A percentile compares a stretch with the other conserved stretches of the same genome.
Evolutionary conservation across 2,113 vertebrate species (phyloP).

Genomic region (Rhinopomastus cyanomelas): DNA sequence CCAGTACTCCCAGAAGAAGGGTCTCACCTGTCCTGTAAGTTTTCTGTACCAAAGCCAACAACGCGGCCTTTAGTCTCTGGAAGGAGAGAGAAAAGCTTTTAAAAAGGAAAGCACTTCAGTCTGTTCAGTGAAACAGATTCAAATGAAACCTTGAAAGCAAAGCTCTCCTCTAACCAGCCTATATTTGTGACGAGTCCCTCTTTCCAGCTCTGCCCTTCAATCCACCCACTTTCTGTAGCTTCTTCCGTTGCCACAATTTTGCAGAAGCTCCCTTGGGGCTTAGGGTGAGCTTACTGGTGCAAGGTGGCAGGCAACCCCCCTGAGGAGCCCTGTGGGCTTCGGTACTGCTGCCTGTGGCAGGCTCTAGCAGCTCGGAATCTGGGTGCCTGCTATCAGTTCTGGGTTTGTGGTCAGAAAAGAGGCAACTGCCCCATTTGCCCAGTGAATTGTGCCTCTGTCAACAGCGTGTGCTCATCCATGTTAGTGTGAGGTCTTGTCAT

Average conservation of each 20-base stretch:
- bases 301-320: neutral
- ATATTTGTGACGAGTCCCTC: neutral
- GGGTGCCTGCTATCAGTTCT: neutral
- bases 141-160: neutral
- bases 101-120: neutral
- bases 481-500: neutral
- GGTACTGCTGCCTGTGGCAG: neutral
- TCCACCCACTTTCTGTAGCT: neutral
- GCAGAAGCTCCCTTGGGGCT: neutral
- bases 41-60: neutral
- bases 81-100: neutral
- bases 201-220: neutral
- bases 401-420: neutral
- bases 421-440: neutral
- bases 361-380: neutral
- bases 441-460: neutral
- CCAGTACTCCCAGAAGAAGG: neutral
- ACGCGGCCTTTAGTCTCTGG: neutral
- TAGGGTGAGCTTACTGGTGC: neutral
- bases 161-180: neutral
- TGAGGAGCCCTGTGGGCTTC: neutral
- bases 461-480: neutral
- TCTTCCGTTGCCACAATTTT: neutral
- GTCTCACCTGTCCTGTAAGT: neutral
- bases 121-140: neutral